Evolutionary conservation across 2,888 invertebrate genomes (phyloP).

Genomic region (Pseudoips prasinana): DNA sequence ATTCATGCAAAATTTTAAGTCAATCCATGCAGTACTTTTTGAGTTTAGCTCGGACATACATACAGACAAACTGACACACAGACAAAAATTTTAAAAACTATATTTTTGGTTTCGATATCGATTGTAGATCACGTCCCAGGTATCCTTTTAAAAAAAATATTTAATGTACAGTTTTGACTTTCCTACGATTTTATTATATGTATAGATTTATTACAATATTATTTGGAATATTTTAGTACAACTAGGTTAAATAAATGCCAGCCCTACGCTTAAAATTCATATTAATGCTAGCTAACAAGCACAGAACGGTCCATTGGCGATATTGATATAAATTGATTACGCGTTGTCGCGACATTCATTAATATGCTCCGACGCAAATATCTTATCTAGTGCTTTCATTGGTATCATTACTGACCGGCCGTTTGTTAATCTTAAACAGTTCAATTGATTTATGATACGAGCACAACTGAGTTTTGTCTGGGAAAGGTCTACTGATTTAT

Average conservation of each 20-base stretch:
- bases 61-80: too few species aligned
- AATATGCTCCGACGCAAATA: conserved; percentile 66
- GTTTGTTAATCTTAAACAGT: conserved; percentile 47
- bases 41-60: too few species aligned
- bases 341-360: conserved; percentile 72
- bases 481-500: conserved; percentile 28
- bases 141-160: too few species aligned
- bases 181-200: too few species aligned
- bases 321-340: conserved; percentile 82
- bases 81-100: too few species aligned
- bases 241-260: conserved; percentile 30
- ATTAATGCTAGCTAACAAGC: conserved; percentile 74
- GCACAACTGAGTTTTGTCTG: conserved; percentile 26
- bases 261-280: conserved; percentile 70
- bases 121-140: too few species aligned
- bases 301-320: conserved; percentile 68
- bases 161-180: too few species aligned
- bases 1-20: too few species aligned
- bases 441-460: conserved; percentile 42
- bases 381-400: conserved; percentile 66
- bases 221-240: conserved; percentile 1
- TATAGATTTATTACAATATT: too few species aligned
- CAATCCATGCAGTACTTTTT: too few species aligned
- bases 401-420: conserved; percentile 54
- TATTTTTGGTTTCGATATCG: too few species aligned